phyloP scores from a whole-genome alignment of 2,113 vertebrate species.

The Tiliqua scincoides region DNA sequence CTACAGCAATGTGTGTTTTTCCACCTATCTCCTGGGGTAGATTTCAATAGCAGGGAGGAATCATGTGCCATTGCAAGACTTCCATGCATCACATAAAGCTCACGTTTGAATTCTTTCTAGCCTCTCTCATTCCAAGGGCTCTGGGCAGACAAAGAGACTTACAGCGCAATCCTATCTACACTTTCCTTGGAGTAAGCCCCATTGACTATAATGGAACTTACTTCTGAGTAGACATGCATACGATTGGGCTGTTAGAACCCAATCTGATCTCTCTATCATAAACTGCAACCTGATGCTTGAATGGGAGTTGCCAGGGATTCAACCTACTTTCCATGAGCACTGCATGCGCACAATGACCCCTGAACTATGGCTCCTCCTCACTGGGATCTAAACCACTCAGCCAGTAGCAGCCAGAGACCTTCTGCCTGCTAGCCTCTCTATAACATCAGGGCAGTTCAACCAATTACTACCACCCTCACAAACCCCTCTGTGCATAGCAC shows the following conservation, averaged over 20 bases:
- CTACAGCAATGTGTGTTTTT: not conserved
- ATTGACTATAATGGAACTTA: too few relatives aligned
- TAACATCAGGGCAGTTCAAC: not conserved
- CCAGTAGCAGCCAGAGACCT: not conserved
- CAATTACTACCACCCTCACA: not conserved
- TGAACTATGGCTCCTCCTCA: too few relatives aligned
- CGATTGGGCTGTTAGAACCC: too few relatives aligned
- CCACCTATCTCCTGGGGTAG: not conserved
- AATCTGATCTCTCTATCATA: too few relatives aligned
- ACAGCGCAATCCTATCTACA: not conserved
- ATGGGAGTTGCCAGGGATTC: too few relatives aligned
- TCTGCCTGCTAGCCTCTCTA: not conserved
- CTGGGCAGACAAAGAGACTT: not conserved
- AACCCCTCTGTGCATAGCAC: too few relatives aligned
- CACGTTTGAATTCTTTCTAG: not conserved
- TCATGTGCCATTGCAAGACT: not conserved
- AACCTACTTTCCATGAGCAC: too few relatives aligned
- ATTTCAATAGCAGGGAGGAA: not conserved
- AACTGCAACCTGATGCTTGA: too few relatives aligned
- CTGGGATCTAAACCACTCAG: too few relatives aligned
- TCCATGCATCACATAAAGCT: not conserved
- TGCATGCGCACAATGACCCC: too few relatives aligned
- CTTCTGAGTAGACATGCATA: too few relatives aligned
- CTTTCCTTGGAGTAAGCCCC: too few relatives aligned
- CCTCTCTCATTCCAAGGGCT: not conserved